Conservation (phyloP, 2,797 vertebrate genomes). For the Meriones psammophilus region DNA sequence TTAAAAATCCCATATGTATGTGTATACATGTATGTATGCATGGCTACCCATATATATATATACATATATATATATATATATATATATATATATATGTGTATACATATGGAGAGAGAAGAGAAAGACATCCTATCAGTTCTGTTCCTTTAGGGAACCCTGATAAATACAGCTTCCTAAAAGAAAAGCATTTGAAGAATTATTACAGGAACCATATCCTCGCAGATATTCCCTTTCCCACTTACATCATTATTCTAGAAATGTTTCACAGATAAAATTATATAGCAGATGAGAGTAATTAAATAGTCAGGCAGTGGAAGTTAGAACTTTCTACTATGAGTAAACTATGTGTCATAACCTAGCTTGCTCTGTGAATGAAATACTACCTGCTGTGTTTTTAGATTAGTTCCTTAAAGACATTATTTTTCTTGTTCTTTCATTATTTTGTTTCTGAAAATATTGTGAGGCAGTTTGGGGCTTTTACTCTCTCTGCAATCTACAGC, state of each 20-base stretch:
- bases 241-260: neutral
- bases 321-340: neutral
- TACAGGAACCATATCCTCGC: neutral
- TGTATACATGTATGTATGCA: too few species aligned
- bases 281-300: neutral
- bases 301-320: neutral
- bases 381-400: neutral
- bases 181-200: conserved; percentile 7
- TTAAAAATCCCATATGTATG: neutral
- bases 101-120: neutral
- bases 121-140: neutral
- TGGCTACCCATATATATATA: neutral
- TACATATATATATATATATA: too few species aligned
- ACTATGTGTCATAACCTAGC: neutral
- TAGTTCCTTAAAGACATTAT: neutral
- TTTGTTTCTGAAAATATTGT: conserved; percentile 42
- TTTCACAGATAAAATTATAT: neutral
- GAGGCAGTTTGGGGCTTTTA: neutral
- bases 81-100: too few species aligned
- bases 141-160: neutral
- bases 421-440: neutral
- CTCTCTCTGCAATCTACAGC: neutral
- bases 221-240: neutral
- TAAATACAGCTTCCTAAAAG: neutral
- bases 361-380: neutral